Base-by-base conservation (phyloP, 2,113 vertebrate genomes). In the Azemiops feae region DNA sequence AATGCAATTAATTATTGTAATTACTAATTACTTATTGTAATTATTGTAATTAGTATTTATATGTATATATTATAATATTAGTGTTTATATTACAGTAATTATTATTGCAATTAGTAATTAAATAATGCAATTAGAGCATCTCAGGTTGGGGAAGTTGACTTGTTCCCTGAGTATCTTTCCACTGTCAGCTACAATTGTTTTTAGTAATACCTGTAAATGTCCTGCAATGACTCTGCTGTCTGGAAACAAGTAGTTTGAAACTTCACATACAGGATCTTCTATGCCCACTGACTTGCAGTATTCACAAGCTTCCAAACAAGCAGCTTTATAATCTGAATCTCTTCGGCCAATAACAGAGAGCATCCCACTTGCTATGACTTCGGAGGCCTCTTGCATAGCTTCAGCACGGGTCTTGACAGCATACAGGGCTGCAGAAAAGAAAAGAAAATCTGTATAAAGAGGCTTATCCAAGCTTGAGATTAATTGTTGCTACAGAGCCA, bases 231-330 rank as follows among this genome's bases (percentile, higher is more conserved):
- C 99, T 93, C 98, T 98, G 95, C 98, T 98, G 54, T 99, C 98
- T 5, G 99, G 99, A 92, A 99, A 99, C 92, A 99, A 97, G 91
- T 98, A 99, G 97, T 97, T 99, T 92, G 99, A 98, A 92, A 99
- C 96, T 22, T 97, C 96, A 12, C 99, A 99, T 18, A 99, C 98
- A 0, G 99, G 98, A n/a, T 97, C 93, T 92, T 98, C 90, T 3
- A 99, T 91, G 2, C 98, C 99, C 95, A 98, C 69, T 6, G 97
- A 97, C 89, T 54, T 95, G 92, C 99, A 99, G 97, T 99, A 98
- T 8, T 98, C 97, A 81, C 93, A 98, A 47, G 99, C 99, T 95
- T 98, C 98, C 89, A 97, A 27, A 91, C 99, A 99, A 90, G 98
- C 99, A 0, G 97, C 1, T 89, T 94, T 92, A 93, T 99, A 99